phyloP scores from a whole-genome alignment of 2,113 vertebrate species.

The Plotosus lineatus region DNA sequence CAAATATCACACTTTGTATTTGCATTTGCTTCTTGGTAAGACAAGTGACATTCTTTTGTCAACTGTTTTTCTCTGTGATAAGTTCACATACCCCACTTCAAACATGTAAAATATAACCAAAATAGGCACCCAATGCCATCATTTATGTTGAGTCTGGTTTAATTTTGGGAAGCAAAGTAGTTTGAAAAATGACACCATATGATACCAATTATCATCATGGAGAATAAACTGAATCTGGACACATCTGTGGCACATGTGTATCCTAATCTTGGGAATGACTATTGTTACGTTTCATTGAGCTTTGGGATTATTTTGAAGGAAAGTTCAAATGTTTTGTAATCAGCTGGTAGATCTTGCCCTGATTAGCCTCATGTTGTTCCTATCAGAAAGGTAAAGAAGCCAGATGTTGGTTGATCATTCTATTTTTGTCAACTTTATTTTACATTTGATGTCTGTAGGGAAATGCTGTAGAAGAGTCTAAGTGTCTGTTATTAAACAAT shows the following conservation, averaged over 20 bases:
- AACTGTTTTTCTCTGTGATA: background rate
- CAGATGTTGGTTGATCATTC: conserved; percentile 62
- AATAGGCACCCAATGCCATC: background rate
- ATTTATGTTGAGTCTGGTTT: conserved; percentile 23
- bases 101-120: background rate
- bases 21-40: background rate
- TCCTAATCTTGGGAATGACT: conserved; percentile 65
- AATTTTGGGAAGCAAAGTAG: conserved; percentile 48
- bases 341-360: conserved; percentile 49
- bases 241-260: conserved; percentile 67
- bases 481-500: conserved; percentile 30
- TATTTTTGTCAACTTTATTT: conserved; percentile 40
- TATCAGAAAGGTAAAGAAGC: conserved; percentile 48
- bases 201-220: conserved; percentile 56
- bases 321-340: conserved; percentile 66
- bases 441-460: conserved; percentile 24
- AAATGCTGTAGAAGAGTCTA: background rate
- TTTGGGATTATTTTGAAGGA: conserved; percentile 60
- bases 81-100: background rate
- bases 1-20: background rate
- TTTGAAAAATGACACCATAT: conserved; percentile 57
- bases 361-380: conserved; percentile 45
- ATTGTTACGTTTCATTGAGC: conserved; percentile 66
- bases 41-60: background rate
- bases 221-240: conserved; percentile 35